phyloP scores from a whole-genome alignment of 2,888 invertebrate species.

The Netelia fuscicornis region DNA sequence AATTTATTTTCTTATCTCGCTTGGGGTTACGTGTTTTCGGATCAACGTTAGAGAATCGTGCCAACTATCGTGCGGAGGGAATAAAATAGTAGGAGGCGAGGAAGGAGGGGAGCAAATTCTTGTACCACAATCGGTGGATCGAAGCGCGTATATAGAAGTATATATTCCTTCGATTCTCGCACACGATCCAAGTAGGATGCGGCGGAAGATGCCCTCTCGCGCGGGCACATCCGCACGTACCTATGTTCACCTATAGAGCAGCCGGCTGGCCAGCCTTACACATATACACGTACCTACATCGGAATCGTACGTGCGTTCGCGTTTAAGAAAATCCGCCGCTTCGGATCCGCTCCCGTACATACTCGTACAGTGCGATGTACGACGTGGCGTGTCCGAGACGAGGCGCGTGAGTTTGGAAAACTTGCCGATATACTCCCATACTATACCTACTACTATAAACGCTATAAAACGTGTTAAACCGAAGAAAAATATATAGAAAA shows the following conservation, averaged over 20 bases:
- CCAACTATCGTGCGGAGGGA: slow-evolving; percentile 29
- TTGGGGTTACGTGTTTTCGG: slow-evolving; percentile 32
- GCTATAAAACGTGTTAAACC: too few relatives aligned
- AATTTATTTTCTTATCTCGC: slow-evolving; percentile 52
- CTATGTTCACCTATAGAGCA: too few relatives aligned
- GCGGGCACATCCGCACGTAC: too few relatives aligned
- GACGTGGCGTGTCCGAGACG: slow-evolving; percentile 23
- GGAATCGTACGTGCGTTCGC: slow-evolving; percentile 57
- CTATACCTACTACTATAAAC: neutral
- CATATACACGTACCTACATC: too few relatives aligned
- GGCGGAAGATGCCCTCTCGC: too few relatives aligned
- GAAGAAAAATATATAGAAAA: too few relatives aligned
- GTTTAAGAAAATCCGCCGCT: slow-evolving; percentile 50
- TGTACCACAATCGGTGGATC: slow-evolving; percentile 45
- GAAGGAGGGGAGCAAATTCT: neutral
- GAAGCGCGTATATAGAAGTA: slow-evolving; percentile 42
- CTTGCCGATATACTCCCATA: neutral
- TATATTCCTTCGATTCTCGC: slow-evolving; percentile 51
- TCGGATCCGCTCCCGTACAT: neutral
- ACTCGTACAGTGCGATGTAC: slow-evolving; percentile 46
- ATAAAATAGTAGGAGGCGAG: neutral
- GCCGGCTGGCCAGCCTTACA: too few relatives aligned
- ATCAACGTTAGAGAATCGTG: slow-evolving; percentile 38
- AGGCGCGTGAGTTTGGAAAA: neutral
- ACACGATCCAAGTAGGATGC: neutral